Conservation (phyloP, 2,888 invertebrate species). For the Epistrophe grossulariae region DNA sequence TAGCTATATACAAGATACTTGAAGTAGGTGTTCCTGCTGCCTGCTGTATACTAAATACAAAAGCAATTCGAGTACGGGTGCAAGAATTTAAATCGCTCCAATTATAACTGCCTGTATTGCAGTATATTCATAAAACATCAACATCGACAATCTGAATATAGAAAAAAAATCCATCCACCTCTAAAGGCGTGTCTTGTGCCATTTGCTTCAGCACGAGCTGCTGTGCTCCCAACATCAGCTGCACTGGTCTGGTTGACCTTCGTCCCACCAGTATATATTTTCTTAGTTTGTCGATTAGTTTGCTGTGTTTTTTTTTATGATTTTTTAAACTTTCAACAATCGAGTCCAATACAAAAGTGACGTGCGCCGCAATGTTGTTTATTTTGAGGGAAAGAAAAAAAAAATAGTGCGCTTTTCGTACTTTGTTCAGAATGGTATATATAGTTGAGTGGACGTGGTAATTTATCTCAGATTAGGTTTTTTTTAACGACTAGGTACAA, state of each 20-base stretch:
- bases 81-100: slow-evolving; percentile 58
- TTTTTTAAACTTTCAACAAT: slow-evolving; percentile 39
- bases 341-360: slow-evolving; percentile 9
- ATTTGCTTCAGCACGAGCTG: slow-evolving; percentile 39
- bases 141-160: slow-evolving; percentile 4
- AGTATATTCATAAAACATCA: slow-evolving; percentile 11
- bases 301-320: not conserved
- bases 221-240: slow-evolving; percentile 43
- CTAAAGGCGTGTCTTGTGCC: slow-evolving; percentile 59
- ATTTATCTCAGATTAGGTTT: slow-evolving; percentile 5
- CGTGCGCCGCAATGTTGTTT: slow-evolving; percentile 17
- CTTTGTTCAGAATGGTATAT: slow-evolving; percentile 11
- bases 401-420: slow-evolving; percentile 3
- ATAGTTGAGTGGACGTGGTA: slow-evolving; percentile 1
- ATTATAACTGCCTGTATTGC: slow-evolving; percentile 37
- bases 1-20: slow-evolving; percentile 13
- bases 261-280: slow-evolving; percentile 36
- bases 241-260: slow-evolving; percentile 53
- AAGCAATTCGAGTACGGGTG: slow-evolving; percentile 3
- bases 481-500: not conserved
- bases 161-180: slow-evolving; percentile 28
- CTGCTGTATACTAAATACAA: not conserved
- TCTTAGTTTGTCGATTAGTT: slow-evolving; percentile 28
- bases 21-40: slow-evolving; percentile 16
- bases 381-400: not conserved